These are phyloP conservation scores for Dreissena rostriformis DNA, from an alignment of 1,140 invertebrate genomes.

Conservation along the genomic window DNA sequence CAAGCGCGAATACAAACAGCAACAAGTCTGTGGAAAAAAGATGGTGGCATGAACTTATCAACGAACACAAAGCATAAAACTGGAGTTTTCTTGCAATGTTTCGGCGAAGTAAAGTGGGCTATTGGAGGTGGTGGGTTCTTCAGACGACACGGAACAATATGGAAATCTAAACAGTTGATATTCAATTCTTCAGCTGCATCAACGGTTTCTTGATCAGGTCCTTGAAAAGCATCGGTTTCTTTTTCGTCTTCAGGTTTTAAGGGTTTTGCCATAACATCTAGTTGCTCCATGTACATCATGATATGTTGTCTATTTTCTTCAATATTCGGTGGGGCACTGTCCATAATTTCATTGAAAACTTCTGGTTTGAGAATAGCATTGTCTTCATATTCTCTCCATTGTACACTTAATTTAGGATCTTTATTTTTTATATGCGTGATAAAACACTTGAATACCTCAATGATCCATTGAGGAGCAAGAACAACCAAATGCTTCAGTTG, in stretches of 20 bases:
- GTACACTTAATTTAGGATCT: background rate
- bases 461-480: slow-evolving; percentile 41
- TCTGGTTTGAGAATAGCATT: slow-evolving; percentile 18
- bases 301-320: slow-evolving; percentile 7
- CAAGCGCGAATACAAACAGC: slow-evolving; percentile 16
- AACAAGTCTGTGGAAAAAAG: slow-evolving; percentile 27
- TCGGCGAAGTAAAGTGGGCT: background rate
- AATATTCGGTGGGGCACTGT: slow-evolving; percentile 10
- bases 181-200: background rate
- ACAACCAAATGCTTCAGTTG: slow-evolving; percentile 8
- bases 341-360: slow-evolving; percentile 39
- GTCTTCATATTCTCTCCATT: slow-evolving; percentile 24
- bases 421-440: slow-evolving; percentile 26
- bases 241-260: background rate
- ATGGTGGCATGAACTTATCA: slow-evolving; percentile 38
- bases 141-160: slow-evolving; percentile 30
- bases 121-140: background rate
- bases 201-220: too few relatives aligned
- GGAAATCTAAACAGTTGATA: background rate
- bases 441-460: slow-evolving; percentile 44
- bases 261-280: slow-evolving; percentile 37
- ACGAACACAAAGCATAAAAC: slow-evolving; percentile 8
- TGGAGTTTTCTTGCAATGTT: background rate
- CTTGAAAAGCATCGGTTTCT: too few relatives aligned
- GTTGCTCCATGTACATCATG: slow-evolving; percentile 38